Evolutionary conservation across 1,140 invertebrate genomes (phyloP), one percentile per base, ranked within the genome.

Genomic region (Lordiphosa stackelbergi): DNA sequence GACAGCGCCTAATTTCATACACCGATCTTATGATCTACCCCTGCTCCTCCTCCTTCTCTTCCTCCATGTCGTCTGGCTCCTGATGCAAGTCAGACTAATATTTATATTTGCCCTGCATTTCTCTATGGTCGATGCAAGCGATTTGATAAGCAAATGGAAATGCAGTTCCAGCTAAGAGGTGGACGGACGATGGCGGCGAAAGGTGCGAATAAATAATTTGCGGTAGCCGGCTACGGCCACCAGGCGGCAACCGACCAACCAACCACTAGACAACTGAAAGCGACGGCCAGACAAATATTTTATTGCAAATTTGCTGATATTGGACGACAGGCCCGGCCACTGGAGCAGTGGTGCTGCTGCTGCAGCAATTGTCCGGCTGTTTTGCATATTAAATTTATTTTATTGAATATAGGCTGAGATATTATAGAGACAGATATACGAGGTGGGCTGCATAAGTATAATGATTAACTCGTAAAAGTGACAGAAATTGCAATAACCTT

Each of bases 351-450:
- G 66, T 54, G 48, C 52, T 68, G 66, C 40, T 52, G 59, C 73
- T 40, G 57, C 66, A 38, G 53, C 66, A 40, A 11, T 65, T 66
- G 63, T 60, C 53, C 61, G 63, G 57, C 72, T 83, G 64, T 77
- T 81, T 81, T 81, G 75, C 75, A 81, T 81, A 81, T 81, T 83
- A 83, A 83, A 81, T 81, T 81, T 81, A 81, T 81, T 81, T 83
- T 81, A 81, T 81, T 81, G 77, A 81, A 81, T 83, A 75, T 65
- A 64, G 60, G 19, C 55, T 59, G 38, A 57, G 64, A 65, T 66
- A 61, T 69, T 66, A 61, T 69, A 53, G 61, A 56, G 37, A 54
- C 38, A 56, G 74, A 73, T 65, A 78, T 46, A 46, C 73, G 73
- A 73, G 65, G 46, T 40, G 40, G 36, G 69, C 52, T 52, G 53